phyloP scores from a whole-genome alignment of 2,797 vertebrate genomes.

The Eupleurogrammus muticus region DNA sequence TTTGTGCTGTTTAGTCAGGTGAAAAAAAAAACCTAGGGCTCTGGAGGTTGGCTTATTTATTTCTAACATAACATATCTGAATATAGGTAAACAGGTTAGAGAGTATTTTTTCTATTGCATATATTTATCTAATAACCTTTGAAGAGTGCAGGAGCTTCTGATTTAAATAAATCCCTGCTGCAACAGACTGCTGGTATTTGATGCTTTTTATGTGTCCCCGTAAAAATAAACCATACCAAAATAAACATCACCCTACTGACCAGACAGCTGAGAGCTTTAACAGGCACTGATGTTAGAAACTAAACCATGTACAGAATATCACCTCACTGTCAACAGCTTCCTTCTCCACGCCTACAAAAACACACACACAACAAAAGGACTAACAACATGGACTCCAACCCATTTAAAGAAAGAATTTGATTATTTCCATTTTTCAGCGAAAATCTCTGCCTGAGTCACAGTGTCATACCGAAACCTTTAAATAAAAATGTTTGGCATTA shows the following conservation, averaged over 20 bases:
- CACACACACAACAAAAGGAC: constrained; percentile 36
- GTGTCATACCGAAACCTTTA: background rate
- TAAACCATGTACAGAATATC: background rate
- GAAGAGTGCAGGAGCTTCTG: background rate
- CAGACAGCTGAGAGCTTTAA: background rate
- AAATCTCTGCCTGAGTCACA: constrained; percentile 7
- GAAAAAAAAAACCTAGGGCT: background rate
- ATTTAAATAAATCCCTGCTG: background rate
- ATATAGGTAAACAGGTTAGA: too few species aligned
- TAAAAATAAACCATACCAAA: background rate
- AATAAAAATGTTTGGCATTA: constrained; percentile 4
- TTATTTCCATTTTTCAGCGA: constrained; percentile 33
- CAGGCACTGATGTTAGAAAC: background rate
- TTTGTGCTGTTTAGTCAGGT: constrained; percentile 4
- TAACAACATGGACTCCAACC: background rate
- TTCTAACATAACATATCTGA: background rate
- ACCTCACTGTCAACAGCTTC: constrained; percentile 9
- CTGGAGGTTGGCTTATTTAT: background rate
- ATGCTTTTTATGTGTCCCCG: background rate
- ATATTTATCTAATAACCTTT: too few species aligned
- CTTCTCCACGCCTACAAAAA: constrained; percentile 1
- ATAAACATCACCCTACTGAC: background rate
- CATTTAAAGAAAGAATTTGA: constrained; percentile 13
- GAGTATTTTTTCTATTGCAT: background rate
- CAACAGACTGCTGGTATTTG: background rate